Base-by-base conservation (phyloP, 2,888 invertebrate species). In the Cylloceria caligata region DNA sequence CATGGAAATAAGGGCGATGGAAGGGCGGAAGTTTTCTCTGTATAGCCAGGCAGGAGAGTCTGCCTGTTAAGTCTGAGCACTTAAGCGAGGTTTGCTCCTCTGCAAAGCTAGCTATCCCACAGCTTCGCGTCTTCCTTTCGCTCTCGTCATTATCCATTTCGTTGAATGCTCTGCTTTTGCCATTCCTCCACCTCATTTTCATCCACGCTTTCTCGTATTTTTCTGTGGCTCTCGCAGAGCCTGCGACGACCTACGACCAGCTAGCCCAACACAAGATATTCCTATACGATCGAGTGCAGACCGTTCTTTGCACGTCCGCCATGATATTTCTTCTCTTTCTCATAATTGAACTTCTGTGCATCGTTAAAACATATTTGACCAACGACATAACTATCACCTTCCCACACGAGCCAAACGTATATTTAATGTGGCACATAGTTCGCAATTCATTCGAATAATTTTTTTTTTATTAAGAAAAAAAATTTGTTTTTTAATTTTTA, bases 291-390 rank as follows among this genome's bases (percentile, higher is more conserved):
- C 11, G 60, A 60, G 36, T 60, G 16, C 36, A 36, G 60, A 36
- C 36, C 60, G 52, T 52, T 69, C 36, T 16, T 11, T 6, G 36
- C 52, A 21, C 68, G 36, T 55, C 24, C 24, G 52, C 55, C 55
- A 9, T 34, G 30, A 49, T 42, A 39, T 69, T 69, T 16, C 30
- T 34, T n/a, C 49, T 11, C 52, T 52, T n/a, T 11, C 64, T 74
- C 55, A 55, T 55, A 65, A 74, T 74, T 65, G 49, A 73, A 24
- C 47, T 52, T 69, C 57, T 16, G 67, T 9, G 68, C 68, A 34
- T 80, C 80, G 74, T 80, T 74, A 69, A 80, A 80, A 74, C 49
- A 39, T 19, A 67, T 73, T 79, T 30, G 73, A 79, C 67, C 39
- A 24, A 73, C 73, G 39, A 60, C 45, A 19, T 6, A n/a, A 27